Conservation (phyloP, 2,888 invertebrate genomes). For the Charanyca ferruginea region DNA sequence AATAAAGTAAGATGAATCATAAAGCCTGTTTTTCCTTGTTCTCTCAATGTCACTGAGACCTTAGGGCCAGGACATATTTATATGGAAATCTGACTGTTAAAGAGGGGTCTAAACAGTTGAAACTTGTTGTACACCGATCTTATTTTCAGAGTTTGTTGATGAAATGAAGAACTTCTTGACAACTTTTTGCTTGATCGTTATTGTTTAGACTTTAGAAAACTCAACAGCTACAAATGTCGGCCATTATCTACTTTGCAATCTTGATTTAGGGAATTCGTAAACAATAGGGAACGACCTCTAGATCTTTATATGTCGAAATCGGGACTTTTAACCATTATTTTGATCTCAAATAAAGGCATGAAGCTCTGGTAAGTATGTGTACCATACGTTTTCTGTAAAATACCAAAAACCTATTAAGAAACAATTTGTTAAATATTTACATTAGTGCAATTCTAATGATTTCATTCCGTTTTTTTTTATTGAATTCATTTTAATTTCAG, state of each 20-base stretch:
- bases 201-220: conserved; percentile 25
- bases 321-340: neutral
- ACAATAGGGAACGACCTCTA: neutral
- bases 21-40: conserved; percentile 50
- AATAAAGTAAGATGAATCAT: conserved; percentile 53
- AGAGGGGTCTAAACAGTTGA: conserved; percentile 54
- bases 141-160: conserved; percentile 47
- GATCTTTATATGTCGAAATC: neutral
- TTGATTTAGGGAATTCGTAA: neutral
- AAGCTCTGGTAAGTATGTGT: no score
- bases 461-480: neutral
- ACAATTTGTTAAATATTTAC: no score
- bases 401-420: no score
- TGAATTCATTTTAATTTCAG: neutral
- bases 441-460: no score
- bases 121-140: conserved; percentile 42
- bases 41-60: conserved; percentile 46
- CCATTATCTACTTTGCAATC: neutral
- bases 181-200: conserved; percentile 30
- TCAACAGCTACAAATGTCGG: conserved; percentile 7
- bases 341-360: no score
- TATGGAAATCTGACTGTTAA: conserved; percentile 58
- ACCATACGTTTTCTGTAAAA: no score
- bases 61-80: conserved; percentile 53
- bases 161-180: conserved; percentile 46